Conservation (phyloP, 2,888 invertebrate genomes). For the Conistra vaccinii region DNA sequence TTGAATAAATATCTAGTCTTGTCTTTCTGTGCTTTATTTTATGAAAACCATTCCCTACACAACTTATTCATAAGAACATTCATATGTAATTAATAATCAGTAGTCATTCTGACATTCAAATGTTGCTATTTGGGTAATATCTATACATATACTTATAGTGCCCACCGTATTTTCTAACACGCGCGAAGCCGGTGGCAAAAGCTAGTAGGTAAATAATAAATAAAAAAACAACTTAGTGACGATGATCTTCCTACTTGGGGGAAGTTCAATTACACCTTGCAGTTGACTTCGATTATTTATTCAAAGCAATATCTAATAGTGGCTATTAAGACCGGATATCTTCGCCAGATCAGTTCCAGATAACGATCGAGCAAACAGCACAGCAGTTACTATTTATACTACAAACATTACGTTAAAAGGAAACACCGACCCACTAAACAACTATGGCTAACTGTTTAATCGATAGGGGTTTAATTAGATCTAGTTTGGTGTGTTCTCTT, state of each 20-base stretch:
- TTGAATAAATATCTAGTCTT: no score
- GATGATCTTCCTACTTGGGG: not conserved
- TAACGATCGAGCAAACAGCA: constrained; percentile 29
- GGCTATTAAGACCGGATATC: constrained; percentile 33
- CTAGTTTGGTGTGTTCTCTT: constrained; percentile 25
- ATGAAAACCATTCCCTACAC: no score
- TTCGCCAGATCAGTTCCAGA: constrained; percentile 38
- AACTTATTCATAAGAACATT: no score
- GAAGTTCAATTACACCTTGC: constrained; percentile 15
- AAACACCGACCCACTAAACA: constrained; percentile 56
- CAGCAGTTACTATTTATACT: constrained; percentile 19
- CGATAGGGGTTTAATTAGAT: constrained; percentile 36
- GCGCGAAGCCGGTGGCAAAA: no score
- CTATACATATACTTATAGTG: no score
- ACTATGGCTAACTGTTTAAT: constrained; percentile 44
- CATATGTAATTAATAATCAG: no score
- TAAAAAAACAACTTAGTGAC: no score
- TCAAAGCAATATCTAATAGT: constrained; percentile 27
- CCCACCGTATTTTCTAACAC: no score
- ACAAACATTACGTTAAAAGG: constrained; percentile 45
- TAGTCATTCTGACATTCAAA: no score
- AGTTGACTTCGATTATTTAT: constrained; percentile 10
- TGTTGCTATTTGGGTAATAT: no score
- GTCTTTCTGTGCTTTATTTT: no score
- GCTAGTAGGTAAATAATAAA: no score